phyloP scores from a whole-genome alignment of 2,113 vertebrate species.

The Phrynosoma blainvillii region DNA sequence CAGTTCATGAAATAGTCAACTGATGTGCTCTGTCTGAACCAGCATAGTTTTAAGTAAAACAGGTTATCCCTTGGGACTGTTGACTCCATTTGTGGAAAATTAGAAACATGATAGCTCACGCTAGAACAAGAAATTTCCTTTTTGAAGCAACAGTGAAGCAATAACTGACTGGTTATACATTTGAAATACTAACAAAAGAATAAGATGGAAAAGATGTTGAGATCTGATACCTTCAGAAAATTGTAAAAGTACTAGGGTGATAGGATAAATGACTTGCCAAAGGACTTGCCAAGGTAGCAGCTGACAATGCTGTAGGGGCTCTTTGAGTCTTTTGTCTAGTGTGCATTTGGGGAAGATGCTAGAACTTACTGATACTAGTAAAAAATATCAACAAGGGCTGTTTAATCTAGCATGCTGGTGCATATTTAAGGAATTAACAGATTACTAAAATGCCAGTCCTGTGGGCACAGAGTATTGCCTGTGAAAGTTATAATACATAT shows the following conservation, averaged over 20 bases:
- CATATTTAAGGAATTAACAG: background rate
- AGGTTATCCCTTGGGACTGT: constrained; percentile 36
- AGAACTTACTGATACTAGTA: background rate
- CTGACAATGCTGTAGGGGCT: background rate
- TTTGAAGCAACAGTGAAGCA: background rate
- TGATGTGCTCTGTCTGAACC: constrained; percentile 38
- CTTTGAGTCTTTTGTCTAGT: background rate
- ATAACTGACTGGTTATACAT: background rate
- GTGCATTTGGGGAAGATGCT: background rate
- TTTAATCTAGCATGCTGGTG: too few relatives aligned
- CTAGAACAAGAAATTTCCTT: constrained; percentile 23
- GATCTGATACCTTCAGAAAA: background rate
- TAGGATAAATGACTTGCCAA: background rate
- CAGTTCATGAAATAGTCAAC: constrained; percentile 39
- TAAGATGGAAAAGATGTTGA: background rate
- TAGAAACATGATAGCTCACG: constrained; percentile 6
- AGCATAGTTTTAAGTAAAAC: constrained; percentile 17
- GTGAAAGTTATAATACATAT: background rate
- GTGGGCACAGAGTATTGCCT: background rate
- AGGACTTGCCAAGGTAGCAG: background rate
- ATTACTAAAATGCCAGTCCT: background rate
- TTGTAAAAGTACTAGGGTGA: background rate
- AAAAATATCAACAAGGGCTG: background rate
- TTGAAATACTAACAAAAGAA: constrained; percentile 12
- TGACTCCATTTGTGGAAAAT: constrained; percentile 17